Percentiles rank a stretch among this genome's conserved stretches.
These are phyloP conservation scores for Torymus texanus DNA, from an alignment of 2,888 invertebrate species.

Conservation along the genomic window DNA sequence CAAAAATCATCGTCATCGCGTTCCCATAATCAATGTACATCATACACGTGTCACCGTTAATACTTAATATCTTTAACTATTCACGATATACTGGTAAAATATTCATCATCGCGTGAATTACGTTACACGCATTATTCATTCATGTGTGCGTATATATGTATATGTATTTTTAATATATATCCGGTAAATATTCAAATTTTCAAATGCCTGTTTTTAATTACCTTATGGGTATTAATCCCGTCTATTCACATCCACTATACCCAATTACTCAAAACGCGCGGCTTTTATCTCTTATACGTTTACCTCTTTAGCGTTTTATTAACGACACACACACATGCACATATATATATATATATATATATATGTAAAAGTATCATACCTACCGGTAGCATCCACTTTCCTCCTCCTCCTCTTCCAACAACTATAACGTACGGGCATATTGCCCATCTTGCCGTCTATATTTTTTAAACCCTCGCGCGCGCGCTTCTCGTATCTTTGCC, in stretches of 20 bases:
- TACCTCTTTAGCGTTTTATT: slow-evolving; percentile 17
- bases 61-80: slow-evolving; percentile 6
- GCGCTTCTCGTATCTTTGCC: slow-evolving; percentile 39
- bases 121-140: too few relatives aligned
- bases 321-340: too few relatives aligned
- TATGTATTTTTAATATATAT: too few relatives aligned
- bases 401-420: neutral
- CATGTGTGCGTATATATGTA: too few relatives aligned
- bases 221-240: too few relatives aligned
- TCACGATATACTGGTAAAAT: neutral
- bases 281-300: neutral
- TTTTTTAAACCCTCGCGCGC: slow-evolving; percentile 49
- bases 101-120: too few relatives aligned
- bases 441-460: slow-evolving; percentile 32
- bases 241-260: too few relatives aligned
- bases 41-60: neutral
- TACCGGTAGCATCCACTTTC: neutral
- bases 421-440: slow-evolving; percentile 28
- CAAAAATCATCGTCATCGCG: too few relatives aligned
- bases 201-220: too few relatives aligned
- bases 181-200: too few relatives aligned
- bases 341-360: too few relatives aligned
- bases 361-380: slow-evolving; percentile 45
- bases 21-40: too few relatives aligned
- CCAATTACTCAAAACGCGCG: neutral